Percentiles rank a stretch among this genome's conserved stretches.
Evolutionary conservation across 1,140 invertebrate genomes (phyloP).

Genomic region (Neodiprion fabricii): DNA sequence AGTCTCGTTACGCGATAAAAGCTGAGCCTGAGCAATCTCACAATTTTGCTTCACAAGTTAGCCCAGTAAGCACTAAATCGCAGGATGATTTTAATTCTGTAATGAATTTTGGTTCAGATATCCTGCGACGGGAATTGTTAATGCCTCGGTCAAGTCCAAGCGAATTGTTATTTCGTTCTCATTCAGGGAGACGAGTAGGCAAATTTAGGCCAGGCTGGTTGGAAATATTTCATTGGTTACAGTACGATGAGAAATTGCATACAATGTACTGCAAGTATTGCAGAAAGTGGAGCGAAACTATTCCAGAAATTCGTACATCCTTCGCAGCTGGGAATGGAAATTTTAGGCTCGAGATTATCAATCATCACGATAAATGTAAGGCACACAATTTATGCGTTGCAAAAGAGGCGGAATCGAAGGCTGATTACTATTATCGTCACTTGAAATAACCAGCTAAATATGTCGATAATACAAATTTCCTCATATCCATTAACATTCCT

Average conservation of each 20-base stretch:
- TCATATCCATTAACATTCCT: too few relatives aligned
- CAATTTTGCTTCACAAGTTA: neutral
- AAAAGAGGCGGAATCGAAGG: conserved; percentile 52
- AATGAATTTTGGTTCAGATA: conserved; percentile 10
- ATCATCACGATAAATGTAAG: conserved; percentile 79
- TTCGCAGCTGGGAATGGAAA: conserved; percentile 78
- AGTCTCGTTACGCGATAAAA: neutral
- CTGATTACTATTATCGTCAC: conserved; percentile 13
- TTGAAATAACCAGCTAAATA: too few relatives aligned
- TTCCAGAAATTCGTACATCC: conserved; percentile 74
- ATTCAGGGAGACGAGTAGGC: conserved; percentile 63
- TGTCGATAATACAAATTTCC: too few relatives aligned
- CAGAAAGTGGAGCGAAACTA: conserved; percentile 72
- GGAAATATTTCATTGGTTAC: conserved; percentile 71
- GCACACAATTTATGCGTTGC: conserved; percentile 71
- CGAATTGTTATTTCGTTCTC: conserved; percentile 29
- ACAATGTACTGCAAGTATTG: conserved; percentile 78
- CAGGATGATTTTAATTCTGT: neutral
- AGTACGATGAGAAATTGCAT: conserved; percentile 71
- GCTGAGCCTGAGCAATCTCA: neutral
- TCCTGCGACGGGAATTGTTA: conserved; percentile 53
- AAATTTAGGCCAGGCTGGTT: conserved; percentile 72
- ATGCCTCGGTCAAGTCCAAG: conserved; percentile 57
- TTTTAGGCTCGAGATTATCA: conserved; percentile 77
- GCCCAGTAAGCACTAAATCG: conserved; percentile 19